Percentiles rank a stretch among this genome's conserved stretches.
Evolutionary conservation across 2,113 vertebrate species (phyloP).

Genomic region (Neolamprologus brichardi): DNA sequence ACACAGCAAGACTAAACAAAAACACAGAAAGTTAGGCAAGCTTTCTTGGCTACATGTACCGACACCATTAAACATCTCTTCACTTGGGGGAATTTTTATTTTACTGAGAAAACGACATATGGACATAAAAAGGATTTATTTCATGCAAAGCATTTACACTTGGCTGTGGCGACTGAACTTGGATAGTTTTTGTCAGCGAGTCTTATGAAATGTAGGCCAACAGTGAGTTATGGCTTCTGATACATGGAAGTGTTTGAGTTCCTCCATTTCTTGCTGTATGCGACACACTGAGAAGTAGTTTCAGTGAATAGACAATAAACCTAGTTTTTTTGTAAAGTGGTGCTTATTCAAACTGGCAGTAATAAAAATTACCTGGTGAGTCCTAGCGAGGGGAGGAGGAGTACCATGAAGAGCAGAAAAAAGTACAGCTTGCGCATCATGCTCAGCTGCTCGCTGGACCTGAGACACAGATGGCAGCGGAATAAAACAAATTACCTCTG

Average conservation of each 20-base stretch:
- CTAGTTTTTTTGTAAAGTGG: neutral
- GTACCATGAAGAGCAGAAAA: slow-evolving; percentile 95
- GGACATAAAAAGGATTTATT: neutral
- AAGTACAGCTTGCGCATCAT: slow-evolving; percentile 95
- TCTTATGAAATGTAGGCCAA: neutral
- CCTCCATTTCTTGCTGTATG: neutral
- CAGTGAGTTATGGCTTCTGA: neutral
- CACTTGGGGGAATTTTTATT: neutral
- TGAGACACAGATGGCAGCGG: slow-evolving; percentile 9
- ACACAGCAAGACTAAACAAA: slow-evolving; percentile 79
- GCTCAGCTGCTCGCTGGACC: slow-evolving; percentile 87
- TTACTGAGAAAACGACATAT: neutral
- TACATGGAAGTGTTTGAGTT: neutral
- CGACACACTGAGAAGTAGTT: neutral
- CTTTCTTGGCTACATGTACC: neutral
- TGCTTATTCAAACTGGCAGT: neutral
- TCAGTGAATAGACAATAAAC: neutral
- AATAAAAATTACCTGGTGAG: slow-evolving; percentile 83
- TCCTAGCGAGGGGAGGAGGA: slow-evolving; percentile 93
- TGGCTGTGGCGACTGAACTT: neutral
- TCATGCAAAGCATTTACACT: neutral
- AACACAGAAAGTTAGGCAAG: neutral
- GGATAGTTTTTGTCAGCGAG: neutral
- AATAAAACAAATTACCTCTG: neutral
- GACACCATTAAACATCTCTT: neutral